Percentiles rank a stretch among this genome's conserved stretches.
These are phyloP conservation scores for Drosophila truncata DNA, from an alignment of 1,140 invertebrate genomes.

Conservation along the genomic window DNA sequence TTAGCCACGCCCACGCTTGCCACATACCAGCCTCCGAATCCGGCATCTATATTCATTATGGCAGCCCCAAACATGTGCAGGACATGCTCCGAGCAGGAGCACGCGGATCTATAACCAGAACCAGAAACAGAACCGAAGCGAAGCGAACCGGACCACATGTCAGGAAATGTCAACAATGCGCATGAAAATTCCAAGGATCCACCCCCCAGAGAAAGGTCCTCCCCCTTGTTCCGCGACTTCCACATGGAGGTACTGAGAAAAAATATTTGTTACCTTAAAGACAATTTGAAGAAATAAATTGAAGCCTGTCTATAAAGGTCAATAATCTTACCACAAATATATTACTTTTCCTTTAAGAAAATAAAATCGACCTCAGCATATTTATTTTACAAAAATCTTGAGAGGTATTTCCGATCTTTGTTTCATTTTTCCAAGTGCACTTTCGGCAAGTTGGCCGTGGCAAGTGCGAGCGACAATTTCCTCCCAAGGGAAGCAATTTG, in stretches of 20 bases:
- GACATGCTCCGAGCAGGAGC: slow-evolving; percentile 38
- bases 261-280: neutral
- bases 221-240: slow-evolving; percentile 21
- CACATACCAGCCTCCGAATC: slow-evolving; percentile 29
- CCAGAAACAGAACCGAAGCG: slow-evolving; percentile 3
- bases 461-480: slow-evolving; percentile 64
- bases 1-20: slow-evolving; percentile 78
- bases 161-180: slow-evolving; percentile 83
- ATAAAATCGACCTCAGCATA: neutral
- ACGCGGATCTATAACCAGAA: slow-evolving; percentile 17
- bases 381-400: neutral
- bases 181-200: slow-evolving; percentile 79
- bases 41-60: slow-evolving; percentile 85
- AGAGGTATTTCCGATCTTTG: neutral
- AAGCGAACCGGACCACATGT: slow-evolving; percentile 68
- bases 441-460: slow-evolving; percentile 24
- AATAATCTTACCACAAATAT: neutral
- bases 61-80: slow-evolving; percentile 47
- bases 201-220: slow-evolving; percentile 38
- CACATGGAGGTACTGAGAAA: slow-evolving; percentile 26
- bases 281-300: neutral
- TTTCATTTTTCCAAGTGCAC: slow-evolving; percentile 45
- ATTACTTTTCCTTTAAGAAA: neutral
- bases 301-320: neutral
- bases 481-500: slow-evolving; percentile 84